These are phyloP conservation scores for Piprites chloris DNA, from an alignment of 2,113 vertebrate genomes.

Conservation along the genomic window DNA sequence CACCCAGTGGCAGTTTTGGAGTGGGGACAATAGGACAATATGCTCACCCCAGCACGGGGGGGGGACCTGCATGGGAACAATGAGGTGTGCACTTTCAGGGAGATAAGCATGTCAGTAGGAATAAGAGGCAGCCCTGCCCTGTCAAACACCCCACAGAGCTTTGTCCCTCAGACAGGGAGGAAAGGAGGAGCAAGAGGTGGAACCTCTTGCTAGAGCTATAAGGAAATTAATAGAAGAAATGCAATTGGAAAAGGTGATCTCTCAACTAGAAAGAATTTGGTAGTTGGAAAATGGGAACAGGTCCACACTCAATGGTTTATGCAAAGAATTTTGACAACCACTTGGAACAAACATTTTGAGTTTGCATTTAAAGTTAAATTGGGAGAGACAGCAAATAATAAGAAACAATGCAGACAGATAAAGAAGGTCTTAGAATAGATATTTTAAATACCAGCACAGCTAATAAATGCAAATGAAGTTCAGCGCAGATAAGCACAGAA, in stretches of 20 bases:
- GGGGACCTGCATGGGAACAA: rapidly evolving
- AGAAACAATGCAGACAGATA: slow-evolving; percentile 72
- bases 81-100: rapidly evolving
- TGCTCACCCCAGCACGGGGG: rapidly evolving
- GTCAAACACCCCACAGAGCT: rapidly evolving
- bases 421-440: slow-evolving; percentile 66
- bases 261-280: neutral
- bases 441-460: slow-evolving; percentile 73
- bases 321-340: slow-evolving; percentile 49
- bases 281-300: neutral
- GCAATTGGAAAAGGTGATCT: neutral
- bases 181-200: neutral
- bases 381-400: slow-evolving; percentile 70
- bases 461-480: slow-evolving; percentile 82
- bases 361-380: slow-evolving; percentile 70
- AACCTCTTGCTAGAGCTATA: neutral
- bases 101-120: rapidly evolving
- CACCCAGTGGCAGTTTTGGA: neutral
- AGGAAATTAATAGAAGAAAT: neutral
- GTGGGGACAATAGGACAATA: rapidly evolving
- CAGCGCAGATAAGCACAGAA: slow-evolving; percentile 74
- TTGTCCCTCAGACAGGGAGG: neutral
- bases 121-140: neutral
- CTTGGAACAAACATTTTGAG: slow-evolving; percentile 65
- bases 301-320: neutral